A percentile compares a stretch with the other conserved stretches of the same genome.
These are phyloP conservation scores for Hydractinia symbiolongicarpus DNA, from an alignment of 30 jellyfish, hydroid and myxozoan species.

Conservation along the genomic window DNA sequence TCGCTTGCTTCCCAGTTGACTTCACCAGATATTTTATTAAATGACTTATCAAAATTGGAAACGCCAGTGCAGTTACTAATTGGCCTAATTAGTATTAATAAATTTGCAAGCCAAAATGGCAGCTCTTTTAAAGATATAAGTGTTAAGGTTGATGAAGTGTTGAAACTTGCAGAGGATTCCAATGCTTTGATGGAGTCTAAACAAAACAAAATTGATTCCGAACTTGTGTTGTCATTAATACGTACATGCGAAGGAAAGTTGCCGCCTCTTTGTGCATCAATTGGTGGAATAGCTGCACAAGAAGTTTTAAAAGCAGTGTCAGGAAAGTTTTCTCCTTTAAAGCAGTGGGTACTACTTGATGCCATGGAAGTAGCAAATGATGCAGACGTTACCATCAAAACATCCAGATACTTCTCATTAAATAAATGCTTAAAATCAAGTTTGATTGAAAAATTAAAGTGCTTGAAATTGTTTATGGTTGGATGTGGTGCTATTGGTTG, in stretches of 20 bases:
- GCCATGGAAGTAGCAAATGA: conserved; percentile 43
- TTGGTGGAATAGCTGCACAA: conserved; percentile 89
- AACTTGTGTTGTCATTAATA: conserved; percentile 14
- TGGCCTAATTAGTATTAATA: conserved; percentile 28
- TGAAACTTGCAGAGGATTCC: conserved; percentile 6
- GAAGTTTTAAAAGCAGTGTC: conserved; percentile 75
- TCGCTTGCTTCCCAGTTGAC: conserved; percentile 43
- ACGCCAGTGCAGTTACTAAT: conserved; percentile 23
- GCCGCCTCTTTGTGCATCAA: conserved; percentile 83
- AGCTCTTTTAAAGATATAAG: background rate
- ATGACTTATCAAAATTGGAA: conserved; percentile 51
- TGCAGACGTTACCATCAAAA: background rate
- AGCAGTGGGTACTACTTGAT: conserved; percentile 62
- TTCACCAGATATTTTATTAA: conserved; percentile 47
- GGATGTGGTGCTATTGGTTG: conserved; percentile 99
- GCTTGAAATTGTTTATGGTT: conserved; percentile 65
- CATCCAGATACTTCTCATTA: conserved; percentile 32
- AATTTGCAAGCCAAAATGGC: conserved; percentile 14
- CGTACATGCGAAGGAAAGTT: conserved; percentile 36
- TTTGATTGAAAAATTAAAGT: conserved; percentile 34
- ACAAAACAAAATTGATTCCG: conserved; percentile 26
- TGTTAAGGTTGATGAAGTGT: conserved; percentile 2
- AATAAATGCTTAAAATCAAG: conserved; percentile 38
- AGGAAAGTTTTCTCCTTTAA: conserved; percentile 73
- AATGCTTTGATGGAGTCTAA: background rate